phyloP scores from a whole-genome alignment of 2,797 vertebrate species.

The Monodelphis domestica region DNA sequence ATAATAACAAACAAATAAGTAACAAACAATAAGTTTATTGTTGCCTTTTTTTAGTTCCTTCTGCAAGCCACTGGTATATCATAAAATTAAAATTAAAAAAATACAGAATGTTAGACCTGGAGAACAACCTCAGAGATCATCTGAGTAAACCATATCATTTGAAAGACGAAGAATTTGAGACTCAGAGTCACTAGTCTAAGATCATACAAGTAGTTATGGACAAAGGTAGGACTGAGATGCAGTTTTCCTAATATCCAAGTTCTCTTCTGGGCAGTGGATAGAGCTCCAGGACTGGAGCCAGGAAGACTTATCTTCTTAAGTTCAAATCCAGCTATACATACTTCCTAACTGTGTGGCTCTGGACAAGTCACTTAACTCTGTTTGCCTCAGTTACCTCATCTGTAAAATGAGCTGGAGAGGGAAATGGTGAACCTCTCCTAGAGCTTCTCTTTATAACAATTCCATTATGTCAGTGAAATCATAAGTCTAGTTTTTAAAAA shows the following conservation, averaged over 20 bases:
- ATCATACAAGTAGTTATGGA: background rate
- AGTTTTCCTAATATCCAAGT: background rate
- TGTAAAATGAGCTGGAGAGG: no score
- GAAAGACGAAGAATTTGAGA: background rate
- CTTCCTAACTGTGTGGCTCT: no score
- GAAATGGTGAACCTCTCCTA: no score
- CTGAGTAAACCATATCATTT: background rate
- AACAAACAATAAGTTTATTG: no score
- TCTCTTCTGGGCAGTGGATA: background rate
- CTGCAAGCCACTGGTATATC: background rate
- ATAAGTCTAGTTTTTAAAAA: background rate
- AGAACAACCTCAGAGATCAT: background rate
- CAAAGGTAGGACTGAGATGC: background rate
- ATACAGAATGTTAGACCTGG: background rate
- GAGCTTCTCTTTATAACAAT: no score
- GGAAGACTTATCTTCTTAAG: no score
- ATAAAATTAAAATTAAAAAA: background rate
- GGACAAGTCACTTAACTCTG: no score
- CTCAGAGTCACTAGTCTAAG: background rate
- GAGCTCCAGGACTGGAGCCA: no score
- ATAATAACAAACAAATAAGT: no score
- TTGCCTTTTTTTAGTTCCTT: background rate
- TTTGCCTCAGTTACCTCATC: no score
- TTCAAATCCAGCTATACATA: no score
- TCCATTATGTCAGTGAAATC: background rate